Conservation (phyloP, 2,797 vertebrate genomes). For the Gastrophryne carolinensis region DNA sequence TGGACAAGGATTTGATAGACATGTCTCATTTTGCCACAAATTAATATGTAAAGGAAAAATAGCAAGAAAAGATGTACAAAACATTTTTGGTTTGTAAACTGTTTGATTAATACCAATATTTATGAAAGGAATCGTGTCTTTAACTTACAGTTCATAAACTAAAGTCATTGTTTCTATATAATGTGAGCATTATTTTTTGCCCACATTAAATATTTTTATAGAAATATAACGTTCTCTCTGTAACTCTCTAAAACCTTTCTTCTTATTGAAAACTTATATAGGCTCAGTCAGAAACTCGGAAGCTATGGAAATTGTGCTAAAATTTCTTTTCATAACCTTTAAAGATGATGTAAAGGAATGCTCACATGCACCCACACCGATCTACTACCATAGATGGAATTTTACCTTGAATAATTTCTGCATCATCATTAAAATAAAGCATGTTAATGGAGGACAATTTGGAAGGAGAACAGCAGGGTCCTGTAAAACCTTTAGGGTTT, state of each 20-base stretch:
- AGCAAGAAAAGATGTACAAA: not conserved
- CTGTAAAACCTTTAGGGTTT: conserved; percentile 85
- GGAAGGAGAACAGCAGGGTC: conserved; percentile 93
- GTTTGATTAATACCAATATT: not conserved
- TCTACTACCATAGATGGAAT: conserved; percentile 97
- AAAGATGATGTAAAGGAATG: not conserved
- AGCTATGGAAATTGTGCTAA: not conserved
- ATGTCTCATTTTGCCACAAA: no score
- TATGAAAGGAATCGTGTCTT: not conserved
- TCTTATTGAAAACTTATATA: no score
- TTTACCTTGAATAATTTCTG: conserved; percentile 97
- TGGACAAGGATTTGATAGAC: no score
- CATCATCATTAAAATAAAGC: conserved; percentile 93
- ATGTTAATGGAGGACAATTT: conserved; percentile 98
- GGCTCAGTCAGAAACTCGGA: not conserved
- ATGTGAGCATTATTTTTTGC: not conserved
- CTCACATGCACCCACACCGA: conserved; percentile 93
- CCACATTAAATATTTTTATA: no score
- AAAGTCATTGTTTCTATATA: not conserved
- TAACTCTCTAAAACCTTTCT: no score
- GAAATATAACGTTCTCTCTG: no score
- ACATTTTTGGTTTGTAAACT: not conserved
- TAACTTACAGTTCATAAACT: not conserved
- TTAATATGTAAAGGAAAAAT: not conserved
- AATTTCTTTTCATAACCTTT: not conserved